These are phyloP conservation scores for Calameuta idolon DNA, from an alignment of 2,888 invertebrate genomes.

Conservation along the genomic window DNA sequence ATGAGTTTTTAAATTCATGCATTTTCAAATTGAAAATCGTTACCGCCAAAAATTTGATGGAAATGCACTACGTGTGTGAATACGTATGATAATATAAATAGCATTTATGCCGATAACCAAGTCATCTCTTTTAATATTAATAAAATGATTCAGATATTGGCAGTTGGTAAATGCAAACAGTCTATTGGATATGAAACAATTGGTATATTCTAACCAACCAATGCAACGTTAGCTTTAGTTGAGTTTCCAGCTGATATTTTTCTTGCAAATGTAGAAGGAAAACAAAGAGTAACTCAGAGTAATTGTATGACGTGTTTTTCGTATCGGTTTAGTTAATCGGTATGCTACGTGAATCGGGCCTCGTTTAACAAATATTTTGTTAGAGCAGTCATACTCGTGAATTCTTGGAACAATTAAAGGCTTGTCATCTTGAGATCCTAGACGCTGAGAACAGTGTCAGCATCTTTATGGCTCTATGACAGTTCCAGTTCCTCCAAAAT, in stretches of 20 bases:
- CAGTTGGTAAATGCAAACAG: neutral
- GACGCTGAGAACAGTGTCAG: neutral
- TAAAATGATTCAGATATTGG: neutral
- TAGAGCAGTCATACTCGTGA: neutral
- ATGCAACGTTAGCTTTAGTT: neutral
- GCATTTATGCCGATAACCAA: neutral
- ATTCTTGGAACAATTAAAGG: neutral
- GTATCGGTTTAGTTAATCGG: neutral
- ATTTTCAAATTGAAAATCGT: neutral
- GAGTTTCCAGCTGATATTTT: neutral
- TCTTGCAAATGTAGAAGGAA: neutral
- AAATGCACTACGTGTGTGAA: neutral
- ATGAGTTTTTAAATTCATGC: neutral
- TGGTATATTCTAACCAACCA: neutral
- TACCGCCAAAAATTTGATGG: neutral
- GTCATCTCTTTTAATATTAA: neutral
- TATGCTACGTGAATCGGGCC: neutral
- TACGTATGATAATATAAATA: too few relatives aligned
- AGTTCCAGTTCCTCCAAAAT: conserved; percentile 40
- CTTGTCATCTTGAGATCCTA: neutral
- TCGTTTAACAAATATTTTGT: neutral
- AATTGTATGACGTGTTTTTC: neutral
- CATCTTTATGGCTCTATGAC: conserved; percentile 25
- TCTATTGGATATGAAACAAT: neutral
- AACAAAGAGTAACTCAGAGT: neutral